A percentile compares a stretch with the other conserved stretches of the same genome.
phyloP scores from a whole-genome alignment of 2,113 vertebrate species.

The Pollachius pollachius region DNA sequence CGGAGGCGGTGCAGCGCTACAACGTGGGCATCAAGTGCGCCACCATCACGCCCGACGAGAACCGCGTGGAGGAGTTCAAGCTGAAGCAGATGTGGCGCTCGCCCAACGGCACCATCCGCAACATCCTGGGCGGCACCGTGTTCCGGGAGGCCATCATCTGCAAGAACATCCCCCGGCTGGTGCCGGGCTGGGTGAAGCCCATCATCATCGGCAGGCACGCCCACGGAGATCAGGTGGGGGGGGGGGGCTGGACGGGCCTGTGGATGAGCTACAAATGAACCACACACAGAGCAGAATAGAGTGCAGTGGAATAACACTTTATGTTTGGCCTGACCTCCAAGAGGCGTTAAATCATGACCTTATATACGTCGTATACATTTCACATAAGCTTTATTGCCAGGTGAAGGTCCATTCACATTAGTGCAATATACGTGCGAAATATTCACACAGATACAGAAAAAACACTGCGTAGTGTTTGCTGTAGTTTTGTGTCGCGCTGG shows the following conservation, averaged over 20 bases:
- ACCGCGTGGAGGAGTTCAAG: conserved; percentile 94
- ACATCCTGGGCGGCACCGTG: conserved; percentile 96
- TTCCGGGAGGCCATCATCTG: conserved; percentile 98
- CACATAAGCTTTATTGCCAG: too few species aligned
- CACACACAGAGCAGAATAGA: too few species aligned
- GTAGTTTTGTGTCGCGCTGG: too few species aligned
- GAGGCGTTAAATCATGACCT: too few species aligned
- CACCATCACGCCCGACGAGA: conserved; percentile 97
- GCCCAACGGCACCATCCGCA: conserved; percentile 96
- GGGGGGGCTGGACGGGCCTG: neutral
- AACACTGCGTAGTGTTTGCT: too few species aligned
- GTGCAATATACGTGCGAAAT: too few species aligned
- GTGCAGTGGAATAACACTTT: neutral
- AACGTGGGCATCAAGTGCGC: conserved; percentile 94
- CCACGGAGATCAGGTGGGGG: conserved; percentile 89
- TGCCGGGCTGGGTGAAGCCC: conserved; percentile 91
- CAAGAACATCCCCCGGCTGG: conserved; percentile 93
- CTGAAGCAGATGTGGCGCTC: conserved; percentile 99
- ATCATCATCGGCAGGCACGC: conserved; percentile 97
- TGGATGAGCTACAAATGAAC: too few species aligned
- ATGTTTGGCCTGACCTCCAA: neutral
- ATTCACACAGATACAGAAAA: too few species aligned
- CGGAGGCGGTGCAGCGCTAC: conserved; percentile 88
- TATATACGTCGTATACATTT: too few species aligned
- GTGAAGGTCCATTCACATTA: too few species aligned